A percentile compares a stretch with the other conserved stretches of the same genome.
These are phyloP conservation scores for Papilio glaucus DNA, from an alignment of 1,140 invertebrate species.

Conservation along the genomic window DNA sequence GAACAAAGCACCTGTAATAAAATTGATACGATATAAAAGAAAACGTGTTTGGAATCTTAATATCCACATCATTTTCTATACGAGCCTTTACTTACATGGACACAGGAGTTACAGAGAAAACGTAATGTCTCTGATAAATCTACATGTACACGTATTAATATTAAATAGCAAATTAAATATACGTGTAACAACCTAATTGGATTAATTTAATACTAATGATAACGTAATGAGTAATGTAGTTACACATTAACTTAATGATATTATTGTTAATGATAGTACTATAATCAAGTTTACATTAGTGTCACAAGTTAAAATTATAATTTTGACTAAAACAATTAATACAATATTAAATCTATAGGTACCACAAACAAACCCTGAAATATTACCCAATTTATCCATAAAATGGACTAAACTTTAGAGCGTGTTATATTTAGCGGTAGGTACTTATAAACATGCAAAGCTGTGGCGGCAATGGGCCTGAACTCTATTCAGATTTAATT, in stretches of 20 bases:
- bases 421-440: neutral
- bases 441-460: neutral
- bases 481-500: slow-evolving; percentile 33
- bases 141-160: neutral
- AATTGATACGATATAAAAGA: slow-evolving; percentile 7
- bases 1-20: slow-evolving; percentile 12
- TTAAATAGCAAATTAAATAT: neutral
- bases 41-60: slow-evolving; percentile 18
- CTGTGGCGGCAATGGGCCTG: neutral
- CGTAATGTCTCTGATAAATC: neutral
- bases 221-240: neutral
- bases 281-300: neutral
- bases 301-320: neutral
- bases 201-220: slow-evolving; percentile 13
- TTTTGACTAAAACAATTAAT: neutral
- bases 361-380: too few species aligned
- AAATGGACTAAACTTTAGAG: neutral
- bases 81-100: neutral
- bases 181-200: neutral
- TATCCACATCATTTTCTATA: neutral
- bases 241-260: neutral
- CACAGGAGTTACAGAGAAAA: neutral
- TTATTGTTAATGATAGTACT: slow-evolving; percentile 3
- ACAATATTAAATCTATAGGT: neutral
- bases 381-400: too few species aligned